Percentiles rank a stretch among this genome's conserved stretches.
These are phyloP conservation scores for Apodemus sylvaticus DNA, from an alignment of 2,113 vertebrate species.

Conservation along the genomic window DNA sequence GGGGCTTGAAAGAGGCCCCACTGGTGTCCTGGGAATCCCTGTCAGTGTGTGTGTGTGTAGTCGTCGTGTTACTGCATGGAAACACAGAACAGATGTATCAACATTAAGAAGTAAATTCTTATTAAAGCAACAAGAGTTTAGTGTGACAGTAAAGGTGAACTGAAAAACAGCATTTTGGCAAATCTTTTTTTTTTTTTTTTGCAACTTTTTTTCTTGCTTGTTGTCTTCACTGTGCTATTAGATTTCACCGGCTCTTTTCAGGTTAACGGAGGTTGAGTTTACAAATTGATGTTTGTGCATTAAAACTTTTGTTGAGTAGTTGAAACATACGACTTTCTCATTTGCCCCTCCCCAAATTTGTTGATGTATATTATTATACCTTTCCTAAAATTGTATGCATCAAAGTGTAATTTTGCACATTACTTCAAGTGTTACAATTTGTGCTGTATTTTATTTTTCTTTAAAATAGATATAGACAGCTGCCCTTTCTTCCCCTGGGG, in stretches of 20 bases:
- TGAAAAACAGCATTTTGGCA: neutral
- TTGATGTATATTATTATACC: neutral
- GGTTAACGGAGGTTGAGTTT: neutral
- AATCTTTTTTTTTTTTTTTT: neutral
- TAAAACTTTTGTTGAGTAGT: neutral
- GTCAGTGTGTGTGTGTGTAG: slow-evolving; percentile 18
- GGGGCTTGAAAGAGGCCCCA: slow-evolving; percentile 64
- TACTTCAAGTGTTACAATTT: neutral
- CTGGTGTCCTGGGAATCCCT: slow-evolving; percentile 73
- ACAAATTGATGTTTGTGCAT: neutral
- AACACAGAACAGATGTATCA: neutral
- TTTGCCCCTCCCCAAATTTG: neutral
- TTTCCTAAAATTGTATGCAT: neutral
- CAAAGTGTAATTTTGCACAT: neutral
- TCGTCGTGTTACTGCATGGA: neutral
- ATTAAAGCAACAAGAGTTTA: slow-evolving; percentile 21
- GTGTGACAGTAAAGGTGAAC: neutral
- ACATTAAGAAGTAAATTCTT: neutral
- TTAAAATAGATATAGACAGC: neutral
- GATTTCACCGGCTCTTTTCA: neutral
- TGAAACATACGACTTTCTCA: neutral
- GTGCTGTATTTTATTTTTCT: slow-evolving; percentile 20
- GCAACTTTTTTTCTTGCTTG: neutral
- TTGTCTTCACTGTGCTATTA: neutral
- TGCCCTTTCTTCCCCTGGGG: neutral